Evolutionary conservation across 2,797 vertebrate species (phyloP), one percentile per base, ranked within the genome.

Genomic region (Okamejei kenojei): DNA sequence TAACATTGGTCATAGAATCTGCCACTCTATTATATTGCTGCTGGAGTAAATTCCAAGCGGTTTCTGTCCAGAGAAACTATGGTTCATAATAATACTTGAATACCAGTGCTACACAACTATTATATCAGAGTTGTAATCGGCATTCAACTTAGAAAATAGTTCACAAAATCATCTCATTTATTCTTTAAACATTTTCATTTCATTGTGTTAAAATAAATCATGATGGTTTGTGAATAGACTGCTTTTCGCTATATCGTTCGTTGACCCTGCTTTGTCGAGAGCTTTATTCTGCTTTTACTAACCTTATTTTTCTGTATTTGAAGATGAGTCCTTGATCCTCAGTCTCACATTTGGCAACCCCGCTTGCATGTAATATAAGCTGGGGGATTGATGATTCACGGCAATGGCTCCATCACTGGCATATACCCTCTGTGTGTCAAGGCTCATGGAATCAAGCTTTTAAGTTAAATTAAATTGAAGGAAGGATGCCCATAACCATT

Each of bases 1-100:
- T 58, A 86, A n/a, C 82, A 63, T 58, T 61, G 61, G 82, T 86
- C 82, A 86, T n/a, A 58, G 54, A 61, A 86, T 86, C 10, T 63
- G 61, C 15, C 82, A 86, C 54, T 86, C 82, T 29, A 86, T 86
- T 61, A 63, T 17, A 29, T 65, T 86, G 82, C 23, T n/a, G n/a
- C 82, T 63, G 82, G 58, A 86, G 61, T 61, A 32, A 86, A 86
- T 61, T 86, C 58, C 82, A 63, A 63, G 15, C 17, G 26, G 58
- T 86, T 63, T 29, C 58, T 58, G 26, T 19, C 29, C 29, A 26
- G 58, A 65, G 29, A n/a, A 63, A 86, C 29, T 11, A n/a, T 86
- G 82, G 82, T 32, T n/a, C 82, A 65, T 63, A 63, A 86, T 2
- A 63, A 29, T 13, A n/a, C 82, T 86, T 61, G n/a, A 13, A 61